phyloP scores from a whole-genome alignment of 2,888 invertebrate genomes.

The Callyntrura guangdongensis region DNA sequence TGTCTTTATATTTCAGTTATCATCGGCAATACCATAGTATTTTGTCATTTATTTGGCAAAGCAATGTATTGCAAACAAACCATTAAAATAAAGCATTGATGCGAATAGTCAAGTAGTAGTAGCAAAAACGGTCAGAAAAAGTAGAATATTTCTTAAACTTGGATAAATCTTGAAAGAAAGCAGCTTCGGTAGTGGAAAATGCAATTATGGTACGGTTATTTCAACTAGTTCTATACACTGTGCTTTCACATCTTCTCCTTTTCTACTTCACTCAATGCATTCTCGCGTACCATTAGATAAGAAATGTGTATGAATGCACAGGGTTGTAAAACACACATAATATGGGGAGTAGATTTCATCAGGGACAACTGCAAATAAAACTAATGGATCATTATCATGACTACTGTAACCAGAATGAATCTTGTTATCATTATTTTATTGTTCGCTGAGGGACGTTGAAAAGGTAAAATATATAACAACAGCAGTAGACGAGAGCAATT shows the following conservation, averaged over 20 bases:
- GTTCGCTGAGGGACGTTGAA: neutral
- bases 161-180: conserved; percentile 3
- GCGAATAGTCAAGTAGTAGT: conserved; percentile 41
- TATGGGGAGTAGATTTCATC: neutral
- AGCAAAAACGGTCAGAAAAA: conserved; percentile 6
- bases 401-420: conserved; percentile 60
- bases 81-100: conserved; percentile 68
- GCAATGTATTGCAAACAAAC: conserved; percentile 57
- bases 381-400: conserved; percentile 68
- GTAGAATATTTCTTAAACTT: conserved; percentile 22
- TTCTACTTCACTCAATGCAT: neutral
- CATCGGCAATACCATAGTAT: neutral
- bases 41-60: conserved; percentile 20
- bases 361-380: conserved; percentile 16
- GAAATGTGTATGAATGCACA: neutral
- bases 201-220: no score
- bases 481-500: neutral
- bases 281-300: neutral
- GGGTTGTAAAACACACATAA: neutral
- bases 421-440: conserved; percentile 30
- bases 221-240: neutral
- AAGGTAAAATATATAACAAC: no score
- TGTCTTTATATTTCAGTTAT: conserved; percentile 61
- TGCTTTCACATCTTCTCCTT: neutral
- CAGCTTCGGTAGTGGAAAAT: neutral